Evolutionary conservation across 2,113 vertebrate genomes (phyloP).

Genomic region (Gymnocephalus cernua): DNA sequence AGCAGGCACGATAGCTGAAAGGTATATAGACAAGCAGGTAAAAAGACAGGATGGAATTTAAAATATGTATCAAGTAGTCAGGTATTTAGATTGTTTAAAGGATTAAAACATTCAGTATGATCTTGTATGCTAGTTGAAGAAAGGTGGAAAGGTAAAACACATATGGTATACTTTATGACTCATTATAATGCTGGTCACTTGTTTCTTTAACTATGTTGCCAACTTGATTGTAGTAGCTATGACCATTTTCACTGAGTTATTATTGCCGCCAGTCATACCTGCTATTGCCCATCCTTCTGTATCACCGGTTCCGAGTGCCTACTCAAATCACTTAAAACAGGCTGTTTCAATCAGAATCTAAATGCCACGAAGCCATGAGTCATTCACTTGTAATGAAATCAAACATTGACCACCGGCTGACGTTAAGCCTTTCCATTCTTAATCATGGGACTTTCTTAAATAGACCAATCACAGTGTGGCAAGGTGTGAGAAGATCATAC

Average conservation of each 20-base stretch:
- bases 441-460: neutral
- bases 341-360: neutral
- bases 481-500: neutral
- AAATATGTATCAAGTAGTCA: too few species aligned
- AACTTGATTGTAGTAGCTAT: neutral
- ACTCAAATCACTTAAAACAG: neutral
- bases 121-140: neutral
- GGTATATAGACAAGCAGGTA: neutral
- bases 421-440: neutral
- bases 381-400: neutral
- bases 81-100: too few species aligned
- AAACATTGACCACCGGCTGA: neutral
- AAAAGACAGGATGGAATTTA: neutral
- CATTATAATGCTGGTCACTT: neutral
- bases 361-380: neutral
- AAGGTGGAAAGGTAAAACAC: neutral
- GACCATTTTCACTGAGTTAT: neutral
- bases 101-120: neutral
- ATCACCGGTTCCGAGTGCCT: neutral
- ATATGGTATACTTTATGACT: neutral
- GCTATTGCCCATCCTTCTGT: neutral
- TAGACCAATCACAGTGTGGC: neutral
- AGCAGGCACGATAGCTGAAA: slow-evolving; percentile 28
- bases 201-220: neutral
- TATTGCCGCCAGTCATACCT: neutral